Percentiles rank a stretch among this genome's conserved stretches.
Conservation (phyloP, 2,797 vertebrate genomes). For the Yasuhikotakia modesta region DNA sequence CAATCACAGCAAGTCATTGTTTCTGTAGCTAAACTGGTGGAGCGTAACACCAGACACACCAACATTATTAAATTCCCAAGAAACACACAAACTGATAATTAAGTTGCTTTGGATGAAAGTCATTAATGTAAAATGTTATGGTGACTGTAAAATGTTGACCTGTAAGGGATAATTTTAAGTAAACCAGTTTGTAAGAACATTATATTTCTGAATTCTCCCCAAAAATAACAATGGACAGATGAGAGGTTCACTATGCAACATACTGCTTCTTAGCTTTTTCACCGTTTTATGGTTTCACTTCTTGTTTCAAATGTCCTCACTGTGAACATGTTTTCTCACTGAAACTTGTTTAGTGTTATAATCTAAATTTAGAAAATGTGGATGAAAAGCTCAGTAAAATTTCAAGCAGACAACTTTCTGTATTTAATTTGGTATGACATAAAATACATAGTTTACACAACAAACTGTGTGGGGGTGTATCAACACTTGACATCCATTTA, state of each 20-base stretch:
- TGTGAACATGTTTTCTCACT: constrained; percentile 46
- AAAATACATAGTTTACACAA: background rate
- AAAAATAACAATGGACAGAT: too few relatives aligned
- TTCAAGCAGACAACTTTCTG: background rate
- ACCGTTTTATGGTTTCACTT: constrained; percentile 69
- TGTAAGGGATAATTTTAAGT: too few relatives aligned
- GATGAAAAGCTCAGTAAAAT: background rate
- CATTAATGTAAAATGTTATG: background rate
- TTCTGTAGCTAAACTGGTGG: background rate
- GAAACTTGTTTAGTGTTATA: constrained; percentile 22
- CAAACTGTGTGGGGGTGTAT: background rate
- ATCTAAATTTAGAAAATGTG: background rate
- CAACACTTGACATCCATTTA: background rate
- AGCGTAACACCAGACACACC: too few relatives aligned
- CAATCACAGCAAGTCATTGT: background rate
- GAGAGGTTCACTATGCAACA: too few relatives aligned
- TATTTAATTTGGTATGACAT: background rate
- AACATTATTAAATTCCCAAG: background rate
- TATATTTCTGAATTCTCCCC: too few relatives aligned
- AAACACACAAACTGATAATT: background rate
- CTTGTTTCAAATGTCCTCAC: constrained; percentile 56
- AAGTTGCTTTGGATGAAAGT: background rate
- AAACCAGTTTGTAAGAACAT: too few relatives aligned
- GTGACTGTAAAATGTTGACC: too few relatives aligned
- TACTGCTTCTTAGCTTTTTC: constrained; percentile 10